A percentile compares a stretch with the other conserved stretches of the same genome.
These are phyloP conservation scores for Cistogaster globosa DNA, from an alignment of 2,888 invertebrate genomes.

Conservation along the genomic window DNA sequence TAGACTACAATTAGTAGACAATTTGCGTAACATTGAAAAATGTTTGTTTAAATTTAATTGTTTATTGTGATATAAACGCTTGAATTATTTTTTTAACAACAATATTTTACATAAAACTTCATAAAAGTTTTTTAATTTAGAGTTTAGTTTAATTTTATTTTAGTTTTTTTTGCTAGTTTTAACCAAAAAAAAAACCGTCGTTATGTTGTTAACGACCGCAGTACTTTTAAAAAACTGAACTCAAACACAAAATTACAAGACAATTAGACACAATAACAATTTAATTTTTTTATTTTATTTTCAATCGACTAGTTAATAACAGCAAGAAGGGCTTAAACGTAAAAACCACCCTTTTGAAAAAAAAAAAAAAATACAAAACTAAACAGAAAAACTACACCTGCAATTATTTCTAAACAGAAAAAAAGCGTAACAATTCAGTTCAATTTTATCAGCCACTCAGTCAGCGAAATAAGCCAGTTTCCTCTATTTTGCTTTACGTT, in stretches of 20 bases:
- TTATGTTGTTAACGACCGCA: conserved; percentile 58
- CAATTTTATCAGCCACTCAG: conserved; percentile 12
- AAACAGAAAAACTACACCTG: conserved; percentile 24
- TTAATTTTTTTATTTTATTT: conserved; percentile 11
- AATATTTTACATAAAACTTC: neutral
- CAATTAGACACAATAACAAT: conserved; percentile 66
- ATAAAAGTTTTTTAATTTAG: neutral
- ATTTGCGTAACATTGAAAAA: conserved; percentile 55
- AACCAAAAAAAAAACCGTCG: conserved; percentile 33
- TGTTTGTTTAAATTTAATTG: neutral
- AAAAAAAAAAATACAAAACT: neutral
- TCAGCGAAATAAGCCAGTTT: conserved; percentile 31
- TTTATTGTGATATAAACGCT: conserved; percentile 38
- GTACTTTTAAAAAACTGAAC: conserved; percentile 59
- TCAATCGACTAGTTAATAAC: conserved; percentile 32
- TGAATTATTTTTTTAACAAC: conserved; percentile 30
- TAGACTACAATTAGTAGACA: conserved; percentile 37
- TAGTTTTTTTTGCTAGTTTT: neutral
- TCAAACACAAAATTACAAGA: conserved; percentile 61
- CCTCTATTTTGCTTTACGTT: neutral
- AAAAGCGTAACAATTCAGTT: conserved; percentile 4
- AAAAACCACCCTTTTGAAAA: conserved; percentile 34
- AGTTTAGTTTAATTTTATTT: neutral
- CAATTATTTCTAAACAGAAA: conserved; percentile 2
- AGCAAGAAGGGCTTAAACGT: conserved; percentile 68